phyloP scores from a whole-genome alignment of 2,797 vertebrate species.

The Pithecia hirsuta region DNA sequence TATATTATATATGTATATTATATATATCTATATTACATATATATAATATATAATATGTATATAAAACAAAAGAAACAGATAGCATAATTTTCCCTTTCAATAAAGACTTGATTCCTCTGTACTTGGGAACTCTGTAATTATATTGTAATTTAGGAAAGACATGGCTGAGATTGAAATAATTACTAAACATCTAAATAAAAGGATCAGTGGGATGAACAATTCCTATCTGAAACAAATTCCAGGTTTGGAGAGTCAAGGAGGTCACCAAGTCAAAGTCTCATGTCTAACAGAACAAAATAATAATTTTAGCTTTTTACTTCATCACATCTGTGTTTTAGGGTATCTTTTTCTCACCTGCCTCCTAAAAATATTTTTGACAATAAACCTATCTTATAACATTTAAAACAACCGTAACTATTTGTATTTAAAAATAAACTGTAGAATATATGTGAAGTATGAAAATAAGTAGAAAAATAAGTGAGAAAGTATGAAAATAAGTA shows the following conservation, averaged over 20 bases:
- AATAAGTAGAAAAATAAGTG: neutral
- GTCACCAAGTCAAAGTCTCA: neutral
- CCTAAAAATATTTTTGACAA: neutral
- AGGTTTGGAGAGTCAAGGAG: neutral
- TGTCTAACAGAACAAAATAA: neutral
- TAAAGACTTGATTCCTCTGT: neutral
- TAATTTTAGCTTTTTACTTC: neutral
- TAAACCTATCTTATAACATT: neutral
- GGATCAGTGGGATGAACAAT: neutral
- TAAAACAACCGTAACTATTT: neutral
- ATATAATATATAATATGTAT: neutral
- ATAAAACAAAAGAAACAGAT: neutral
- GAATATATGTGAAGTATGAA: neutral
- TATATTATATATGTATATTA: too few relatives aligned
- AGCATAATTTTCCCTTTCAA: neutral
- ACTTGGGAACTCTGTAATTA: neutral
- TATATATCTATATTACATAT: too few relatives aligned
- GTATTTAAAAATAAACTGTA: neutral
- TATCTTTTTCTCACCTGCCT: neutral
- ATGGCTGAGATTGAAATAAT: neutral
- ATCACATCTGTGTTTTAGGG: neutral
- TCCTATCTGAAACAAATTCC: constrained; percentile 1
- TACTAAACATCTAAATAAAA: neutral
- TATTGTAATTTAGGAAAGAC: neutral
- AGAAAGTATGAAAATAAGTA: neutral